Evolutionary conservation across 2,113 vertebrate genomes (phyloP).

Genomic region (Merops nubicus): DNA sequence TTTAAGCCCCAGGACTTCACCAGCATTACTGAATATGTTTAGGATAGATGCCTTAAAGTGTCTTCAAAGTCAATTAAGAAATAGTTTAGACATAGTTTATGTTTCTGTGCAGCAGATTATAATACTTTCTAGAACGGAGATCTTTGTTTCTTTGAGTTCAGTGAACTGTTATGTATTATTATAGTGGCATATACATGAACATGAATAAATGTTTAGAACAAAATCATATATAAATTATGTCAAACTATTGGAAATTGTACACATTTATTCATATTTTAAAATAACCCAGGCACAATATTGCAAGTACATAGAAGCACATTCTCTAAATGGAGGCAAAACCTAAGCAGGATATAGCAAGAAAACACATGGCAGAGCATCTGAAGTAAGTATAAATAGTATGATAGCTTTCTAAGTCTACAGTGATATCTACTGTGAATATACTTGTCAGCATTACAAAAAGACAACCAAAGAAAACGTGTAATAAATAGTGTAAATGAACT

Average conservation of each 20-base stretch:
- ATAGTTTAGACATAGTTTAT: background rate
- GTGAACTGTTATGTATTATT: background rate
- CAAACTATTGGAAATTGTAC: slow-evolving; percentile 45
- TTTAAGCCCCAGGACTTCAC: too few species aligned
- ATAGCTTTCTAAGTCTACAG: slow-evolving; percentile 39
- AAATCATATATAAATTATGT: background rate
- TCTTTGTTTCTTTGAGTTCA: background rate
- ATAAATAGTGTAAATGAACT: slow-evolving; percentile 39
- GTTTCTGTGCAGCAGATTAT: background rate
- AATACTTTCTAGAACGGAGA: background rate
- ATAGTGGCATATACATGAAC: background rate
- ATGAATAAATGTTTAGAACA: background rate
- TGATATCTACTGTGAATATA: slow-evolving; percentile 59
- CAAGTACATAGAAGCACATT: slow-evolving; percentile 60
- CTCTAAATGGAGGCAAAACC: slow-evolving; percentile 59
- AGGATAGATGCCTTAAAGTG: background rate
- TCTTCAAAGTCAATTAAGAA: background rate
- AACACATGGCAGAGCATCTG: slow-evolving; percentile 59
- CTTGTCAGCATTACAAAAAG: slow-evolving; percentile 35
- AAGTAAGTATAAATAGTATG: slow-evolving; percentile 56
- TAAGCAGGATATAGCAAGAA: slow-evolving; percentile 47
- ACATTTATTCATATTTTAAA: slow-evolving; percentile 70
- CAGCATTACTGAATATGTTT: background rate
- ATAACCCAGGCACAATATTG: slow-evolving; percentile 67
- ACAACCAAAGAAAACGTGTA: slow-evolving; percentile 32